These are phyloP conservation scores for Pogonocherus hispidulus DNA, from an alignment of 2,888 invertebrate species.

Conservation along the genomic window DNA sequence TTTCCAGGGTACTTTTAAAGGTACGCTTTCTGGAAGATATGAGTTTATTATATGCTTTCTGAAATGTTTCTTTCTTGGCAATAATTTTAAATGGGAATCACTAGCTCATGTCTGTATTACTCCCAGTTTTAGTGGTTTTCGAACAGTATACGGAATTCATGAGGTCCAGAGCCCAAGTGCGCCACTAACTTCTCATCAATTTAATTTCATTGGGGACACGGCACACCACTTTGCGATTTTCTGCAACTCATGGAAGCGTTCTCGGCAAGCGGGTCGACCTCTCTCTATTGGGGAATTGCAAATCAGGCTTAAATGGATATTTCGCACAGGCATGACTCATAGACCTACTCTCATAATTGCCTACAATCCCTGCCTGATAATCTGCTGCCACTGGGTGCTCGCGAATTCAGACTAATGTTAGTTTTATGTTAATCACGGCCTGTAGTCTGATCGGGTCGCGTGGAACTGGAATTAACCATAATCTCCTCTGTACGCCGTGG, in stretches of 20 bases:
- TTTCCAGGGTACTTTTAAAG: too few species aligned
- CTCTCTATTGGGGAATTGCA: slow-evolving; percentile 51
- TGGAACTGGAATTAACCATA: slow-evolving; percentile 58
- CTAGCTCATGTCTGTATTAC: too few species aligned
- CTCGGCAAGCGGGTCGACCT: slow-evolving; percentile 7
- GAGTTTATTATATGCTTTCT: too few species aligned
- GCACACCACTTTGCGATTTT: slow-evolving; percentile 43
- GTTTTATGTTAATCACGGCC: slow-evolving; percentile 63
- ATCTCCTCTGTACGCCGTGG: slow-evolving; percentile 55
- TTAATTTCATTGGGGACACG: slow-evolving; percentile 36
- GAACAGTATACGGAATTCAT: slow-evolving; percentile 10
- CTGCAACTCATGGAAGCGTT: slow-evolving; percentile 22
- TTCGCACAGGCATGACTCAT: slow-evolving; percentile 54
- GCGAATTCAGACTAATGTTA: slow-evolving; percentile 61
- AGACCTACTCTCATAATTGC: slow-evolving; percentile 56
- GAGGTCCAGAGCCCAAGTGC: background rate
- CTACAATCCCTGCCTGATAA: slow-evolving; percentile 60
- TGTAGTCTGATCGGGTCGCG: slow-evolving; percentile 56
- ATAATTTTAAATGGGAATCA: too few species aligned
- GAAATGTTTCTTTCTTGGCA: too few species aligned
- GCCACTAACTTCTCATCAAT: slow-evolving; percentile 25
- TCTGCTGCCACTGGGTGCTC: slow-evolving; percentile 51
- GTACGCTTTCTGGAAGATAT: too few species aligned
- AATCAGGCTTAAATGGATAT: slow-evolving; percentile 51
- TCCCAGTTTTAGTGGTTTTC: background rate